Evolutionary conservation across 2,113 vertebrate genomes (phyloP), one percentile per base, ranked within the genome.

Genomic region (Psittacula cyanocephala): DNA sequence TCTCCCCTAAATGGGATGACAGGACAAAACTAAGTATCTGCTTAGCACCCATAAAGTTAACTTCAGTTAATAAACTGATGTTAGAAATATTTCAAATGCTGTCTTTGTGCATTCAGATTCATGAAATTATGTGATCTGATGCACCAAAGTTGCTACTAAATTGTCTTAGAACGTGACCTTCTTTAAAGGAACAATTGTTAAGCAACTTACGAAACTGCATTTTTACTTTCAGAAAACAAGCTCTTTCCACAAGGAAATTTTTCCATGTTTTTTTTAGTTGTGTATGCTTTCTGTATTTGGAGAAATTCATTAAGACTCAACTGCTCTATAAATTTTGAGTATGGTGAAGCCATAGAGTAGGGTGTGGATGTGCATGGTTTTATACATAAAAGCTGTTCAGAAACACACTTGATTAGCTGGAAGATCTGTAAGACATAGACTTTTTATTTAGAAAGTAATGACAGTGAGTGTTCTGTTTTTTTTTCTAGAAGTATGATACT

Each of bases 1-100:
- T 91, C 86, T 95, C 72, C 69, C n/a, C 49, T 93, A 81, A 91
- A 75, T 83, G 86, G 69, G 28, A 47, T 71, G 53, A 84, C 82
- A 64, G 80, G 79, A 86, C 63, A 86, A 57, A 95, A 78, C 47
- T 69, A 69, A 86, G 27, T 70, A 59, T 90, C 70, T 94, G 62
- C 86, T 94, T 74, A 85, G 71, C 79, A 86, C 76, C 68, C 75
- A 55, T 11, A 74, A 85, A 96, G 71, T 33, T 81, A 94, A 35
- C 35, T 76, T 95, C 53, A 70, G 17, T 71, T 91, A 67, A n/a
- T 60, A 76, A 69, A 68, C 44, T 35, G 23, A 11, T 57, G 41
- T 57, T 71, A 41, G 43, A 84, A 88, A 29, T 89, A 41, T 81
- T 95, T 96, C 25, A 72, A 44, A 29, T 53, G 15, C n/a, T 86